Evolutionary conservation across 2,888 invertebrate species (phyloP).

Genomic region (Oasisia sp.): DNA sequence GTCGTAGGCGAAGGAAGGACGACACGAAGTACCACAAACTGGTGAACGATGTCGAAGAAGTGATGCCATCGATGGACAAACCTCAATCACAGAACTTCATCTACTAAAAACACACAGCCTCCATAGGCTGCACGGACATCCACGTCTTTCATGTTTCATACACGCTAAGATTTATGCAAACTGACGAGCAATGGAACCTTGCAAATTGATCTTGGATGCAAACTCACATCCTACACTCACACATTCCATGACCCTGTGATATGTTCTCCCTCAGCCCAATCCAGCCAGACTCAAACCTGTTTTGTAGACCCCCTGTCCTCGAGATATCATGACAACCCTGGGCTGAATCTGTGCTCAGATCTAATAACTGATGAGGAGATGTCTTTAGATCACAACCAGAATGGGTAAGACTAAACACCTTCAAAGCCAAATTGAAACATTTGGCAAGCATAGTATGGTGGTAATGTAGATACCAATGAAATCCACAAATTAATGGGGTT

Average conservation of each 20-base stretch:
- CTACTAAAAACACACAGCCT: not conserved
- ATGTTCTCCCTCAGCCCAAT: not conserved
- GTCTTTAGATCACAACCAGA: not conserved
- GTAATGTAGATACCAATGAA: not conserved
- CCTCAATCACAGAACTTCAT: not conserved
- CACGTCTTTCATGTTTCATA: not conserved
- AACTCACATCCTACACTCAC: not conserved
- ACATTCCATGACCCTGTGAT: slow-evolving; percentile 10
- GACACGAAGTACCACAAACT: not conserved
- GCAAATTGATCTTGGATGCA: not conserved
- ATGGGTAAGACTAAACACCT: not conserved
- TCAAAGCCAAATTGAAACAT: not conserved
- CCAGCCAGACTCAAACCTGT: not conserved
- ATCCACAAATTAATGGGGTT: not conserved
- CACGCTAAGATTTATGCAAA: not conserved
- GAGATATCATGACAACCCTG: not conserved
- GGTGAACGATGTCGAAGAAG: slow-evolving; percentile 9
- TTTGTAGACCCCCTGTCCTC: not conserved
- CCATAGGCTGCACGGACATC: not conserved
- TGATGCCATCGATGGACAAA: not conserved
- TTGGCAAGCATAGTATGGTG: not conserved
- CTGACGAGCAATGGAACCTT: not conserved
- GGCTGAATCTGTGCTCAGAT: not conserved
- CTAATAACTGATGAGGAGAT: not conserved
- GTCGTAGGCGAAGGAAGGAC: not conserved